Percentiles rank a stretch among this genome's conserved stretches.
Conservation (phyloP, 2,888 invertebrate species). For the Polymixis lichenea region DNA sequence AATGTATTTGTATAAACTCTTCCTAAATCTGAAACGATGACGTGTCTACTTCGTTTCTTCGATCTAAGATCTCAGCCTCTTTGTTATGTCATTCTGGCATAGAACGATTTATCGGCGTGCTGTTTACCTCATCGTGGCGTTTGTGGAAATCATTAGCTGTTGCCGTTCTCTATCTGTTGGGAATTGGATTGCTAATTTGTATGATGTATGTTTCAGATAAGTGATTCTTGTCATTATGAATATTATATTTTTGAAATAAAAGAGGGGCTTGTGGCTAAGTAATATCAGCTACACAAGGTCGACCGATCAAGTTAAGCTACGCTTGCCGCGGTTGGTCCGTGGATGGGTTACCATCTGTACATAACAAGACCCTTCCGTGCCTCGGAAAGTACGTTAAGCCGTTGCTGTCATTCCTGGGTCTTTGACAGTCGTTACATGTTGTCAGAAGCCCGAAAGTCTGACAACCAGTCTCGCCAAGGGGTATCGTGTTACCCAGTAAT, state of each 20-base stretch:
- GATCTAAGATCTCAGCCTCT: conserved; percentile 56
- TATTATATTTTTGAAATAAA: neutral
- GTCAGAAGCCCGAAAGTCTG: too few relatives aligned
- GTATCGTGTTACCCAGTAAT: too few relatives aligned
- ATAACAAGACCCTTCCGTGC: too few relatives aligned
- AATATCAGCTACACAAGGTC: too few relatives aligned
- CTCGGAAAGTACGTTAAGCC: too few relatives aligned
- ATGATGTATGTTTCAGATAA: conserved; percentile 35
- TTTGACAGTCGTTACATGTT: too few relatives aligned
- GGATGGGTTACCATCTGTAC: too few relatives aligned
- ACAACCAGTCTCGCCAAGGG: too few relatives aligned
- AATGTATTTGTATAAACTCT: neutral
- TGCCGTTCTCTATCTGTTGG: conserved; percentile 46
- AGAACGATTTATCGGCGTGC: conserved; percentile 76
- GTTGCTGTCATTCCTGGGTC: too few relatives aligned
- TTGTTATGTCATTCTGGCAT: conserved; percentile 79
- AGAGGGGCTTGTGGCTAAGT: too few relatives aligned
- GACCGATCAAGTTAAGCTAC: too few relatives aligned
- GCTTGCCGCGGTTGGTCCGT: too few relatives aligned
- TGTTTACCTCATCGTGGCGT: conserved; percentile 63
- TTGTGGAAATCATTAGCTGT: conserved; percentile 66
- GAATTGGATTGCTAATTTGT: conserved; percentile 54
- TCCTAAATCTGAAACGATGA: neutral
- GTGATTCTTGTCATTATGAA: neutral
- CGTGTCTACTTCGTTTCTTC: conserved; percentile 45